A percentile compares a stretch with the other conserved stretches of the same genome.
Evolutionary conservation across 1,140 invertebrate species (phyloP).

Genomic region (Triops cancriformis): DNA sequence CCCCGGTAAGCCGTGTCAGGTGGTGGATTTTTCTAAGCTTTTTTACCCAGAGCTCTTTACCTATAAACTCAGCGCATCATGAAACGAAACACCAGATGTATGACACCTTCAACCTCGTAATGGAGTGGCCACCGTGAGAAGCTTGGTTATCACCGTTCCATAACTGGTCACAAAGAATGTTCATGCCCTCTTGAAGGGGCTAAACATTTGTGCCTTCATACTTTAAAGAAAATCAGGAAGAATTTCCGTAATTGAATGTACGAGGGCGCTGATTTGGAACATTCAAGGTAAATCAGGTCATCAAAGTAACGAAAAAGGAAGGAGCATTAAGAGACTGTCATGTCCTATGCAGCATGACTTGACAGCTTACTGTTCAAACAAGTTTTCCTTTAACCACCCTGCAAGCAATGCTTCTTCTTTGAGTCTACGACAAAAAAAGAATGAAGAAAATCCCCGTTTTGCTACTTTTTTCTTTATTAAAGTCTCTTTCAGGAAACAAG

Average conservation of each 20-base stretch:
- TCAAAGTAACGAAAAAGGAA: not conserved
- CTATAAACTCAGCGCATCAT: not conserved
- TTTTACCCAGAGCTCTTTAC: not conserved
- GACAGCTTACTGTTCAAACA: slow-evolving; percentile 4
- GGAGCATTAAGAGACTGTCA: not conserved
- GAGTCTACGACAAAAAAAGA: not conserved
- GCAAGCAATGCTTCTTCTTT: not conserved
- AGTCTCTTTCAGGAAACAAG: too few relatives aligned
- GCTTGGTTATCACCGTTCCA: not conserved
- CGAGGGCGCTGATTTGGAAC: too few relatives aligned
- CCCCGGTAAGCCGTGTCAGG: not conserved
- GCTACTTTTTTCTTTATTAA: not conserved
- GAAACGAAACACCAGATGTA: not conserved
- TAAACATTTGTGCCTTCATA: too few relatives aligned
- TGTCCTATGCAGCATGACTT: not conserved
- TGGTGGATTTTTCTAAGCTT: not conserved
- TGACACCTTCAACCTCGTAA: slow-evolving; percentile 5
- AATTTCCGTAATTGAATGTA: too few relatives aligned
- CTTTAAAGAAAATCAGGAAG: too few relatives aligned
- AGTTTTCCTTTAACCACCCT: not conserved
- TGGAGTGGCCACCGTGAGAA: not conserved
- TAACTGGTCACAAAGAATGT: not conserved
- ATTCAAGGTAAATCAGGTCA: not conserved
- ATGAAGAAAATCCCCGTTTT: not conserved
- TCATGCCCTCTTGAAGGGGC: not conserved